Conservation (phyloP, 2,113 vertebrate genomes). For the Benitochromis conjunctus region DNA sequence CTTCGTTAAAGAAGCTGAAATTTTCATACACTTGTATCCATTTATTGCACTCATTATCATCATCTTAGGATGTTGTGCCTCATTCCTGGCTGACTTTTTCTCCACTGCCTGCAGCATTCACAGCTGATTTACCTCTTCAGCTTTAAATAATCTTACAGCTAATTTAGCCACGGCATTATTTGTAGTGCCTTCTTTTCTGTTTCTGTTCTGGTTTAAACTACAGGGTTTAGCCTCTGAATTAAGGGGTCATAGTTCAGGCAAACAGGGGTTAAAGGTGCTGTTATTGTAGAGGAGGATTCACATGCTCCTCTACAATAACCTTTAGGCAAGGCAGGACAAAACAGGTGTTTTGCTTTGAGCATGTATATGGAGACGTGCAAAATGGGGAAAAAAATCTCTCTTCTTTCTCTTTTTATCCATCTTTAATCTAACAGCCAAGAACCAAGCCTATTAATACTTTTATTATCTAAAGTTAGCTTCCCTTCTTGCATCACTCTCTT, state of each 20-base stretch:
- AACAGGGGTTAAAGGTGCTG: conserved; percentile 22
- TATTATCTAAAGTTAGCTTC: not conserved
- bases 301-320: not conserved
- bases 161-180: not conserved
- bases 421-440: not conserved
- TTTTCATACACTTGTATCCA: not conserved
- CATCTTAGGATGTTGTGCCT: not conserved
- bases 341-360: conserved; percentile 23
- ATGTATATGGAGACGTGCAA: not conserved
- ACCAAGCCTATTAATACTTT: not conserved
- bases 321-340: not conserved
- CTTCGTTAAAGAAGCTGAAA: not conserved
- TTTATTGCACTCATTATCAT: not conserved
- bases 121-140: not conserved
- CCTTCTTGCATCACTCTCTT: not conserved
- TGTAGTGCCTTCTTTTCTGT: not conserved
- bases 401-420: not conserved
- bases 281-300: not conserved
- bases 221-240: not conserved
- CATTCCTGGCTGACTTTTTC: not conserved
- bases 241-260: conserved; percentile 10
- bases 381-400: not conserved
- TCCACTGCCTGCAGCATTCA: not conserved
- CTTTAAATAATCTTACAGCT: not conserved
- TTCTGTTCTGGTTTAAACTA: not conserved